Evolutionary conservation across 2,797 vertebrate species (phyloP).

Genomic region (Lepilemur ruficaudatus): DNA sequence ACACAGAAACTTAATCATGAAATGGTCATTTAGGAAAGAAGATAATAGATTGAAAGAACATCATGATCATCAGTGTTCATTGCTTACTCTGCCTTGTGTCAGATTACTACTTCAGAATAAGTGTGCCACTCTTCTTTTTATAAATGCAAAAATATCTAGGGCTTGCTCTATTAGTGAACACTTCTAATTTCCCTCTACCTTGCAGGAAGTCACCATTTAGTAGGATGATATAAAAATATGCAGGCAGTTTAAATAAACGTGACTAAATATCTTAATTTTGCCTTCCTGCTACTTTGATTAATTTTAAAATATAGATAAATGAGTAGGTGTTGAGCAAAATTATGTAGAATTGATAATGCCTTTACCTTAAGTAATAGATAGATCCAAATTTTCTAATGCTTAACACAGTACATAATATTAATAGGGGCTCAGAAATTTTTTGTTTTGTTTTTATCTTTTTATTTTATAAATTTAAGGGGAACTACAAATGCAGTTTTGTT

Average conservation of each 20-base stretch:
- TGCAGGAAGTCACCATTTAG: neutral
- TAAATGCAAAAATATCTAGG: neutral
- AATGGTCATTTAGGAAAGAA: neutral
- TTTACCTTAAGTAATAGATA: neutral
- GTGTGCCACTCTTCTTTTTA: neutral
- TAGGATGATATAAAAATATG: neutral
- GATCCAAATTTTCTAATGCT: neutral
- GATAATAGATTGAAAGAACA: neutral
- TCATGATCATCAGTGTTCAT: neutral
- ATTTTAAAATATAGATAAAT: slow-evolving; percentile 5
- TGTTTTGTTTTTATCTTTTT: neutral
- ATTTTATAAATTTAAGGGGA: neutral
- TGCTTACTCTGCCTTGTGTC: neutral
- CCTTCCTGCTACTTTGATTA: neutral
- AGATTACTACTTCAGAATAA: neutral
- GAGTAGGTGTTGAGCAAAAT: neutral
- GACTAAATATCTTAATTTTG: neutral
- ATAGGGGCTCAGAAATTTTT: neutral
- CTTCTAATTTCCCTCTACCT: neutral
- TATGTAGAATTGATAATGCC: neutral
- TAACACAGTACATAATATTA: neutral
- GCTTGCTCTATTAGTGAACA: neutral
- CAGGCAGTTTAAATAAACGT: neutral
- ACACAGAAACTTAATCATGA: neutral
- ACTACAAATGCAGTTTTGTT: neutral